These are phyloP conservation scores for Sarcophaga variegata DNA, from an alignment of 2,888 invertebrate species.

Conservation along the genomic window DNA sequence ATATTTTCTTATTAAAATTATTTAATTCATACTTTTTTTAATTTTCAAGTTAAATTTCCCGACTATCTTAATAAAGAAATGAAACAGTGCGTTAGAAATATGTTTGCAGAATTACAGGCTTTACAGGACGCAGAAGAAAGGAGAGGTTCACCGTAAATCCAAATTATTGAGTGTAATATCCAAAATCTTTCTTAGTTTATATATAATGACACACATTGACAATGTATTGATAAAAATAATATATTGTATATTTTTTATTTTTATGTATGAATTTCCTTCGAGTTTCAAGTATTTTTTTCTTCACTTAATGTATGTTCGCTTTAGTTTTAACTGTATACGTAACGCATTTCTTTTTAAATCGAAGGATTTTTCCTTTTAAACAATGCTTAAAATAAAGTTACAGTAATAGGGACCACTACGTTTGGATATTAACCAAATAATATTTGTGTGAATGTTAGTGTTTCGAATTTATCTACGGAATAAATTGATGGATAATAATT, in stretches of 20 bases:
- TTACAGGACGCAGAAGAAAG: slow-evolving; percentile 77
- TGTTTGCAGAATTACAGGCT: slow-evolving; percentile 77
- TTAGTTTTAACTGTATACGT: not conserved
- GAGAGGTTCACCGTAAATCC: not conserved
- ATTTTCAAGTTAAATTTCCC: slow-evolving; percentile 81
- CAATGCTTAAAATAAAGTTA: slow-evolving; percentile 19
- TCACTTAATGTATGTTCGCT: slow-evolving; percentile 28
- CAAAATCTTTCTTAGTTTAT: not conserved
- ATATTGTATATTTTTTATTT: slow-evolving; percentile 27
- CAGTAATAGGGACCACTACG: slow-evolving; percentile 14
- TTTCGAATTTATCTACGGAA: slow-evolving; percentile 47
- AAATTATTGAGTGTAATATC: slow-evolving; percentile 35
- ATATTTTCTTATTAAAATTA: not conserved
- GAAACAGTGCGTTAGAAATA: slow-evolving; percentile 77
- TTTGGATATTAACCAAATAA: slow-evolving; percentile 28
- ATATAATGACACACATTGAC: not conserved
- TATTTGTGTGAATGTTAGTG: slow-evolving; percentile 47
- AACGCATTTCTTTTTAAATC: slow-evolving; percentile 10
- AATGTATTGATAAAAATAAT: slow-evolving; percentile 30
- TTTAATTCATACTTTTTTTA: not conserved
- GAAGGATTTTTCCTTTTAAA: slow-evolving; percentile 18
- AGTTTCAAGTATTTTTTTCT: slow-evolving; percentile 15
- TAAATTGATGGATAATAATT: slow-evolving; percentile 35
- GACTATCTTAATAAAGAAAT: slow-evolving; percentile 82
- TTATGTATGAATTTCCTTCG: not conserved